phyloP scores from a whole-genome alignment of 2,113 vertebrate species.

The Takifugu bimaculatus region DNA sequence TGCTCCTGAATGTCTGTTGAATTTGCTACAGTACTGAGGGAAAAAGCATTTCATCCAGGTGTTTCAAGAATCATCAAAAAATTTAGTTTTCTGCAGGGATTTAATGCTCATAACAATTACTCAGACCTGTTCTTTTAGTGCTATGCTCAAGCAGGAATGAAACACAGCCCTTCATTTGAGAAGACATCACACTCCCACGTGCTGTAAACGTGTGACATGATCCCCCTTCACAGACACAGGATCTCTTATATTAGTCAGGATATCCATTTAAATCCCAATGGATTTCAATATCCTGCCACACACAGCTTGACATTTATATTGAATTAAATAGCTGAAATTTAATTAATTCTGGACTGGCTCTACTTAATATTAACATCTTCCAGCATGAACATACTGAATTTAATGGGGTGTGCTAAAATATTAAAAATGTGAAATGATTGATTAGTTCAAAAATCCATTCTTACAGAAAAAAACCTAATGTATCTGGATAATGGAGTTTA shows the following conservation, averaged over 20 bases:
- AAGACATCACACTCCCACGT: slow-evolving; percentile 25
- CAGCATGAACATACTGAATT: slow-evolving; percentile 56
- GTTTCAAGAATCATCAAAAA: slow-evolving; percentile 12
- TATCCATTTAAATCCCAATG: slow-evolving; percentile 53
- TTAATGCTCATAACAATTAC: slow-evolving; percentile 7
- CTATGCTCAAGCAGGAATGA: slow-evolving; percentile 1
- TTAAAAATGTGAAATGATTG: slow-evolving; percentile 54
- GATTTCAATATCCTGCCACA: slow-evolving; percentile 66
- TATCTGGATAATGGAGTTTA: slow-evolving; percentile 50
- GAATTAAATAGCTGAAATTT: slow-evolving; percentile 61
- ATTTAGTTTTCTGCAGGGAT: slow-evolving; percentile 35
- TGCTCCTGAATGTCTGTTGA: too few relatives aligned
- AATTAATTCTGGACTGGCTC: slow-evolving; percentile 56
- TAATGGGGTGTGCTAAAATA: slow-evolving; percentile 59
- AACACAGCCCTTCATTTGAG: not conserved
- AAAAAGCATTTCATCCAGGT: too few relatives aligned
- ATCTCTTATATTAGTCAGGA: slow-evolving; percentile 29
- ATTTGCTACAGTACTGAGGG: too few relatives aligned
- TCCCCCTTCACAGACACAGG: not conserved
- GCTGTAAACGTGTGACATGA: slow-evolving; percentile 30
- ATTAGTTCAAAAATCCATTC: slow-evolving; percentile 57
- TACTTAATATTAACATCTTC: slow-evolving; percentile 52
- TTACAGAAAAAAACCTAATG: slow-evolving; percentile 40
- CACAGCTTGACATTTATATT: slow-evolving; percentile 62
- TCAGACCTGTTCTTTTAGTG: slow-evolving; percentile 23